These are phyloP conservation scores for Sinosuthora webbiana DNA, from an alignment of 2,113 vertebrate species.

Conservation along the genomic window DNA sequence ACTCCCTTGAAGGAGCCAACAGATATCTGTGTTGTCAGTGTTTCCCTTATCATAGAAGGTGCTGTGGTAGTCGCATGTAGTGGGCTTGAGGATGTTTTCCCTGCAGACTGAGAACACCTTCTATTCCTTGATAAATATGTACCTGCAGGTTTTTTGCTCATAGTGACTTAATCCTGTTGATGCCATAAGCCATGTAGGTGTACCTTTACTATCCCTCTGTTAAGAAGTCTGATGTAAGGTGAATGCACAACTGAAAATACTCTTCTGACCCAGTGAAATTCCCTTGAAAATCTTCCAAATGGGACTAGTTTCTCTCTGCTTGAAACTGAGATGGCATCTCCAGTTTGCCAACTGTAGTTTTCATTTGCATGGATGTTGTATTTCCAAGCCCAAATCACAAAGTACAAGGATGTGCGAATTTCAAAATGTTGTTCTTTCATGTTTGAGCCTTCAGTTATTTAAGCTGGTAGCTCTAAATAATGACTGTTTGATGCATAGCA, in stretches of 20 bases:
- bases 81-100: neutral
- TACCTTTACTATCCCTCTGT: neutral
- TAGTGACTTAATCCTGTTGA: neutral
- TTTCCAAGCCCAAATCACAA: neutral
- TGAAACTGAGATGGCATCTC: neutral
- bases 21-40: neutral
- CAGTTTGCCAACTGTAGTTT: neutral
- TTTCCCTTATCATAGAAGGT: neutral
- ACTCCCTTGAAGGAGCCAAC: neutral
- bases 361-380: neutral
- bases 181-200: neutral
- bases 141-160: neutral
- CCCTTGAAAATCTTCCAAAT: neutral
- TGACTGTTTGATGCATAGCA: neutral
- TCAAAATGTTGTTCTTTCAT: neutral
- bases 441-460: neutral
- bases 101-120: neutral
- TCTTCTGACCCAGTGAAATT: neutral
- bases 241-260: neutral
- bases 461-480: neutral
- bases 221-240: neutral
- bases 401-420: neutral
- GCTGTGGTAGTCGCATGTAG: neutral
- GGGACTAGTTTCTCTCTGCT: neutral
- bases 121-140: neutral